Base-by-base conservation (phyloP, 2,797 vertebrate genomes). In the Pitangus sulphuratus region DNA sequence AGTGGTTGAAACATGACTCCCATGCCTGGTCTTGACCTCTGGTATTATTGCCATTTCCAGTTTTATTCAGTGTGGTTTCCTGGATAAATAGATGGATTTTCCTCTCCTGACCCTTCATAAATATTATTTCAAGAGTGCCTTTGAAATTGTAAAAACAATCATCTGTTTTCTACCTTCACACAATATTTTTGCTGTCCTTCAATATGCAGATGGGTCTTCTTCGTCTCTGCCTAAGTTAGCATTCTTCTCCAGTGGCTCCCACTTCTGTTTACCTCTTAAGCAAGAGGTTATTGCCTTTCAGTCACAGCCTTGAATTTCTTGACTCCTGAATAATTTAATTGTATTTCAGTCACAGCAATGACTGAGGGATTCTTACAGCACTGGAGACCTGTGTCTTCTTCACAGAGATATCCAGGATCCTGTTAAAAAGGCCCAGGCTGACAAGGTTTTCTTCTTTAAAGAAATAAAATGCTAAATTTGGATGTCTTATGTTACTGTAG, bases 21-120 rank as follows among this genome's bases (percentile, higher is more conserved):
- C 26, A 17, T 35, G 31, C 44, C 48, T 33, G 37, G 40, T 90
- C 87, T 70, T 87, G 80, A 95, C 85, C 70, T 44, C 48, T 85
- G 30, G 19, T 7, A 2, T 53, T 85, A 82, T 78, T 85, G 50
- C 10, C 2, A 0, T 90, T 95, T 97, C 70, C 80, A 88, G 44
- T 65, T 95, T 93, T 93, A 93, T 93, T 87, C 74, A 68, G 20
- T 28, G 70, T 28, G 77, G 62, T 71, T 96, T 96, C 90, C 95
- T 93, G 83, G 26, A 95, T 82, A 94, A 95, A 95, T 35, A 93
- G 18, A 42, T 87, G 62, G 14, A 64, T 90, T 93, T 84, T 89
- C 66, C 71, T 90, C 53, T 70, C 48, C 56, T 93, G 75, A 82
- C 51, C 74, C 42, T 87, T 82, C 4, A 14, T 64, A 95, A 97